Evolutionary conservation across 2,113 vertebrate species (phyloP), one percentile per base, ranked within the genome.

Genomic region (Eretmochelys imbricata): DNA sequence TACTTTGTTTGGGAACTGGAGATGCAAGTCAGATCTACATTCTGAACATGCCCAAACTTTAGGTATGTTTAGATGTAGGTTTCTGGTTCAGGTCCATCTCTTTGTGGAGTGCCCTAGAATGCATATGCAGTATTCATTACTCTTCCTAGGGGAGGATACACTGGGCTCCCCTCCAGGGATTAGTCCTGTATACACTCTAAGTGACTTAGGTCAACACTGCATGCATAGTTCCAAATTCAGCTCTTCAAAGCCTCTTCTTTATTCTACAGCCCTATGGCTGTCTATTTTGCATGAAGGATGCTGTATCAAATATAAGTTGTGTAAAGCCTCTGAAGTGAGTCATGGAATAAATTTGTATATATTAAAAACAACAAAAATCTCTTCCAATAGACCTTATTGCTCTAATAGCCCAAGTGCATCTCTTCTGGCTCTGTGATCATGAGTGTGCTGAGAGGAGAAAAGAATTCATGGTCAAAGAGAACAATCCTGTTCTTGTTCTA

Each of bases 41-140:
- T 84, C 22, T 46, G 51, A 75, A 10, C 8, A 31, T 11, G 24
- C 62, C 19, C 20, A 65, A n/a, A 9, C 1, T 80, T 93, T 80
- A 80, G 17, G 12, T 14, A 57, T 84, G 51, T 29, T 38, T 35
- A 3, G 6, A 1, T 11, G 2, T 1, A 10, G 6, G 1, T 17
- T 55, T 80, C 83, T 91, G 46, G 9, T 59, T 3, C 31, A 29
- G 83, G 38, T 75, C 10, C 10, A 12, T 75, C n/a, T 72, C n/a
- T 75, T 42, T 75, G 12, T 42, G 38, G 72, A 24, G 72, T 42
- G 10, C 10, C 72, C 72, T 42, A 75, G 20, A 42, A 75, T 42
- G 81, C 11, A 38, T 1, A 3, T 19, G 24, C 75, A 91, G 8
- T 20, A 11, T 3, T 53, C 72, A 10, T 1, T 82, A 2, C 5